A percentile compares a stretch with the other conserved stretches of the same genome.
phyloP scores from a whole-genome alignment of 2,888 invertebrate genomes.

The Serrognathus titanus region DNA sequence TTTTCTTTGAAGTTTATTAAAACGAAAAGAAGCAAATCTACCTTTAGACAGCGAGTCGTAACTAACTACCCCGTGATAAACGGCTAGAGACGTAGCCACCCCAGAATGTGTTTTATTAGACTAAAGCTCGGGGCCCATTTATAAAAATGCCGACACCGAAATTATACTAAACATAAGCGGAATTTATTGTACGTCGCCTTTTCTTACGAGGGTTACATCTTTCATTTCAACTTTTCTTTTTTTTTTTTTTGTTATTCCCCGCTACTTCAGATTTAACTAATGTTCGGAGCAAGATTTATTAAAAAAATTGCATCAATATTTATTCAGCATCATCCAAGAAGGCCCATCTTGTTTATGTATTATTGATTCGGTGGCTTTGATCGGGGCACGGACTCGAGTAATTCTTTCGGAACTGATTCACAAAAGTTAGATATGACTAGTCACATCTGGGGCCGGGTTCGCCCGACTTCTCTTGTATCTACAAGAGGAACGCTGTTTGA shows the following conservation, averaged over 20 bases:
- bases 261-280: slow-evolving; percentile 30
- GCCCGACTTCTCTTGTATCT: slow-evolving; percentile 25
- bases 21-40: background rate
- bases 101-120: slow-evolving; percentile 28
- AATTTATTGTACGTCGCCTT: slow-evolving; percentile 30
- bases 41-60: slow-evolving; percentile 15
- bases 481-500: slow-evolving; percentile 18
- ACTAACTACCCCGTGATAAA: slow-evolving; percentile 24
- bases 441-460: slow-evolving; percentile 39
- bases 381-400: too few relatives aligned
- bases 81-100: slow-evolving; percentile 25
- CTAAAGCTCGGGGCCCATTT: slow-evolving; percentile 28
- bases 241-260: slow-evolving; percentile 29
- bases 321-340: too few relatives aligned
- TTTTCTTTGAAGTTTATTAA: background rate
- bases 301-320: too few relatives aligned
- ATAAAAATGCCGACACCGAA: slow-evolving; percentile 29
- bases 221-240: slow-evolving; percentile 24
- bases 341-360: too few relatives aligned
- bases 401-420: slow-evolving; percentile 36
- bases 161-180: slow-evolving; percentile 32
- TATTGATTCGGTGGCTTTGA: too few relatives aligned
- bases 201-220: slow-evolving; percentile 20
- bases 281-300: too few relatives aligned
- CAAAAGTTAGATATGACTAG: slow-evolving; percentile 42